These are phyloP conservation scores for Hippocampus zosterae DNA, from an alignment of 2,113 vertebrate genomes.

Conservation along the genomic window DNA sequence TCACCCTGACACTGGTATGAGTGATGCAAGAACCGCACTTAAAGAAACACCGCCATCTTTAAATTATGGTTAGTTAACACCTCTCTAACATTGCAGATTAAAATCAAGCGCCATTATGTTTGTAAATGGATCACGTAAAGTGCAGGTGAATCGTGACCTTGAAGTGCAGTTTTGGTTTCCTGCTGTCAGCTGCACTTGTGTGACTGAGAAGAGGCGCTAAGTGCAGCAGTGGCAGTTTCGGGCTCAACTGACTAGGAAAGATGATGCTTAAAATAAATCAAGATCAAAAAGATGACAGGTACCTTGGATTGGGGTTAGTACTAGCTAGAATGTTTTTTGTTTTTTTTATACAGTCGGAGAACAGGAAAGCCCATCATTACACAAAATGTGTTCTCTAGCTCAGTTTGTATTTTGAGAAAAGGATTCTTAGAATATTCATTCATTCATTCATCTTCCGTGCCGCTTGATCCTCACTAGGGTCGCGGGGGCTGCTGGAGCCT, in stretches of 20 bases:
- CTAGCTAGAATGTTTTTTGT: not conserved
- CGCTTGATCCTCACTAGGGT: no score
- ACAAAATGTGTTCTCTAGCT: conserved; percentile 22
- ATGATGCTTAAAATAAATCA: conserved; percentile 22
- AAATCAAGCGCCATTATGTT: not conserved
- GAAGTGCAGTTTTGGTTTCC: conserved; percentile 5
- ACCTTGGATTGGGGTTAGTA: conserved; percentile 9
- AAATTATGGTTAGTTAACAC: not conserved
- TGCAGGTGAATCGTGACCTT: not conserved
- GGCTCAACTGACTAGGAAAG: conserved; percentile 11
- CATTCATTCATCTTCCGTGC: no score
- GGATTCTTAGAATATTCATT: conserved; percentile 36
- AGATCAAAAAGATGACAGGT: conserved; percentile 8
- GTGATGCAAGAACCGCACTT: not conserved
- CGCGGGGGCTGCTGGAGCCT: no score
- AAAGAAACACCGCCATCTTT: no score
- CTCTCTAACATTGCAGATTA: not conserved
- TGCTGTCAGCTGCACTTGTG: conserved; percentile 23
- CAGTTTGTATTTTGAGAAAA: conserved; percentile 34
- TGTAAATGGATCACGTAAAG: not conserved
- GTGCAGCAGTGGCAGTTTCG: not conserved
- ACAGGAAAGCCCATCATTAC: conserved; percentile 1
- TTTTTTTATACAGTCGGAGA: not conserved
- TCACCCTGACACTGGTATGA: not conserved
- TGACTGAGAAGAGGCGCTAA: conserved; percentile 6